Base-by-base conservation (phyloP, 2,888 invertebrate species). In the Aleiodes testaceus region DNA sequence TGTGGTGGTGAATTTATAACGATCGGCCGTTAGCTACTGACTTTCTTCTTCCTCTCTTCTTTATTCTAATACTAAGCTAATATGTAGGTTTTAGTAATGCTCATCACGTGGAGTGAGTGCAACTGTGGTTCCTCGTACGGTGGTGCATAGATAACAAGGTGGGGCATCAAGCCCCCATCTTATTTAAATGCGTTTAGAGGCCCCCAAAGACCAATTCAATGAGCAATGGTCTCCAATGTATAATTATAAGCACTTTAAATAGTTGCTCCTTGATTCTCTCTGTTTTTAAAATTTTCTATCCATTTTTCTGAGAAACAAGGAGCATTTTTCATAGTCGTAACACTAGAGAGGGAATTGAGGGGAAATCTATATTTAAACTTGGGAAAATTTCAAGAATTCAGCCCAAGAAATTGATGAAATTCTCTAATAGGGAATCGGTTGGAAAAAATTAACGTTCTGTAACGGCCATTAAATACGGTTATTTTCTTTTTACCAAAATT, bases 1-100 rank as follows among this genome's bases (percentile, higher is more conserved):
- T 45, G 63, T 63, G 45, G 63, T 45, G 42, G 63, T 63, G 63
- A 63, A 63, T 63, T 63, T 63, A 63, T 18, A 63, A 63, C 45
- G 44, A 59, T 59, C 59, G 12, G 20, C 63, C 45, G 44, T 63
- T 63, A 63, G 63, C 63, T 63, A 20, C 63, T 63, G 63, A 42
- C 20, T 44, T 52, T 52, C 16, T 45, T 45, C 14, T 20, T 20
- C 6, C 5, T 18, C 7, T 26, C 22, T 18, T 53, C 4, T 20
- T 18, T 20, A n/a, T 22, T 53, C 18, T 53, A 22, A 30, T 22
- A n/a, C 59, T 59, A 59, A 14, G 16, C 11, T n/a, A 20, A 63
- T 44, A 63, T 18, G 36, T 14, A 59, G 36, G 11, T 26, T 36
- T 30, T 20, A 36, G 14, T 36, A 36, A 59, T 59, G 36, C 59